Base-by-base conservation (phyloP, 2,888 invertebrate genomes). In the Nomada goodeniana region DNA sequence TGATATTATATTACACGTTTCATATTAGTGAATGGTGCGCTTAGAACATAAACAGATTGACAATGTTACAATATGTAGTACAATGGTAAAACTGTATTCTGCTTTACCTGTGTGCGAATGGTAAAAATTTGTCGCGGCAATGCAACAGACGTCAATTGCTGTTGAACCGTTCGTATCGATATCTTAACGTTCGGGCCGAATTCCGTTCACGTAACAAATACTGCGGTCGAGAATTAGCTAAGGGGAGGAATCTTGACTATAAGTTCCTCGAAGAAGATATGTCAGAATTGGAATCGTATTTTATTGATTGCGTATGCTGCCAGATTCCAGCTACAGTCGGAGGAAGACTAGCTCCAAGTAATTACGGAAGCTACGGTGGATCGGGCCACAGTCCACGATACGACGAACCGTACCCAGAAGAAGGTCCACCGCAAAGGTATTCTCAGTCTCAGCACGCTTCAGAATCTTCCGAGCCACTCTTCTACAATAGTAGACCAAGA, bases 401-500 rank as follows among this genome's bases (percentile, higher is more conserved):
- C 68, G 92, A 93, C 82, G 92, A 93, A 84, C 89, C 93, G 65
- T 92, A 92, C 83, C 91, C 92, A 47, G 92, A 91, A 61, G 92
- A 92, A 83, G 89, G 90, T 79, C 90, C 90, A 75, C 90, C 91
- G 76, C 90, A 91, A 74, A 90, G 91, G 73, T 92, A 92, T 85
- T 90, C 90, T 50, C 89, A 89, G 74, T 78, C 87, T 75, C 92
- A 92, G 76, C 90, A 91, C 83, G 90, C 87, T 87, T 94, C 95
- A 90, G 93, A 94, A 84, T 95, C 95, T 94, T 95, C 96, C 91
- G 96, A 97, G 93, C 96, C 97, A 64, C 95, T 98, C 88, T 98
- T 96, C 94, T 98, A 98, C 94, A 98, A 98, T 94, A 98, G 98
- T 94, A 96, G 98, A 93, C 98, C 98, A 76, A 95, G 96, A 92